phyloP scores from a whole-genome alignment of 2,797 vertebrate species.

The Sebastes aleutianus region DNA sequence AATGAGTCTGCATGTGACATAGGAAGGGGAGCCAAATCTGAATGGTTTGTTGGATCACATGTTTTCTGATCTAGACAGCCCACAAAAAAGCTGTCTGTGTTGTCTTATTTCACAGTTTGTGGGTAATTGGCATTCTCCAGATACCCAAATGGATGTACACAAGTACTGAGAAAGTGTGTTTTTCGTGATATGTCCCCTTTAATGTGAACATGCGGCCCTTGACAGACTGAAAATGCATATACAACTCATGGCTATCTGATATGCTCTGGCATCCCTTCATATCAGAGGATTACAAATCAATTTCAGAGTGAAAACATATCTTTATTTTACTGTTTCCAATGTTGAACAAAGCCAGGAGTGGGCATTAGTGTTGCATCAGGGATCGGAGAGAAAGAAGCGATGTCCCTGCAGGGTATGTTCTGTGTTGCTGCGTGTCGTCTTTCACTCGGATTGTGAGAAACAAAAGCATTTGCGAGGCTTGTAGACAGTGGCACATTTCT shows the following conservation, averaged over 20 bases:
- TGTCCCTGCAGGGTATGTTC: constrained; percentile 26
- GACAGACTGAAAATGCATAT: not conserved
- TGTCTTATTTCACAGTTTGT: not conserved
- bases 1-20: too few species aligned
- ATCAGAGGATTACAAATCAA: constrained; percentile 21
- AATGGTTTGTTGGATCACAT: too few species aligned
- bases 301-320: constrained; percentile 21
- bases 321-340: constrained; percentile 10
- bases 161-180: not conserved
- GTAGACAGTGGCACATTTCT: constrained; percentile 37
- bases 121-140: not conserved
- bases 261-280: not conserved
- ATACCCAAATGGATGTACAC: not conserved
- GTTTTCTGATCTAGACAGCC: too few species aligned
- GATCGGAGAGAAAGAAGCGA: not conserved
- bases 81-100: not conserved
- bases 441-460: constrained; percentile 31
- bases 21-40: too few species aligned
- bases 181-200: not conserved
- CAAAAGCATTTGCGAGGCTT: constrained; percentile 24
- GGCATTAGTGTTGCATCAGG: not conserved
- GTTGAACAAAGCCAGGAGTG: constrained; percentile 9
- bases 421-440: constrained; percentile 13
- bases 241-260: not conserved
- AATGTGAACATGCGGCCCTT: not conserved